These are phyloP conservation scores for Gorsachius goisagi DNA, from an alignment of 2,113 vertebrate genomes.

Conservation along the genomic window DNA sequence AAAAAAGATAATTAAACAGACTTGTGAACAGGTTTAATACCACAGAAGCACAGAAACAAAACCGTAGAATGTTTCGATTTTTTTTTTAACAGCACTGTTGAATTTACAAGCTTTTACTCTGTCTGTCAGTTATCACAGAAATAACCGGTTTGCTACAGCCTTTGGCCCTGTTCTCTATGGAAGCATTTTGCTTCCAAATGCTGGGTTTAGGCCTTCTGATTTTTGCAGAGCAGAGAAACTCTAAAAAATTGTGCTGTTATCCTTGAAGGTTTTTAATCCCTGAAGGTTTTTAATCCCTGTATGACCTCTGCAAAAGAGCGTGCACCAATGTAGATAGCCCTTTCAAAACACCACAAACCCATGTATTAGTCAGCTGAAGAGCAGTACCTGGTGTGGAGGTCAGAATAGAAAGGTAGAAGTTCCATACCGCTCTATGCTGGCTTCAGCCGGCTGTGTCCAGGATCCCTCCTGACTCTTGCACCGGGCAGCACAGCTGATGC, in stretches of 20 bases:
- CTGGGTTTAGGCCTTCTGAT: background rate
- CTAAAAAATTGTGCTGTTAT: background rate
- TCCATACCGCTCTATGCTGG: background rate
- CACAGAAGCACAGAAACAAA: background rate
- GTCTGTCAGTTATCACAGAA: background rate
- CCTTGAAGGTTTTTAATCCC: background rate
- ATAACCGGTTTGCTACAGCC: background rate
- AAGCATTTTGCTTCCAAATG: background rate
- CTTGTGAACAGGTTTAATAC: background rate
- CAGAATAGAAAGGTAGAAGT: background rate
- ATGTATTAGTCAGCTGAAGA: background rate
- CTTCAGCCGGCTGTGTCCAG: fast-evolving
- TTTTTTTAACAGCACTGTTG: background rate
- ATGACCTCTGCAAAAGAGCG: background rate
- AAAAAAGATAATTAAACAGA: background rate
- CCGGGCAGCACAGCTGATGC: fast-evolving
- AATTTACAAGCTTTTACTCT: background rate
- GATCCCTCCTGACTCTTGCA: fast-evolving
- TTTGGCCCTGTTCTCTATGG: fast-evolving
- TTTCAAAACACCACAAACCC: background rate
- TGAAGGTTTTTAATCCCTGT: background rate
- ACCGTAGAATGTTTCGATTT: fast-evolving
- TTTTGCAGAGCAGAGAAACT: background rate
- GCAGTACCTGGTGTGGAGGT: too few relatives aligned
- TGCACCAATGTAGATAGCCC: background rate